These are phyloP conservation scores for Sphaerophoria rueppellii DNA, from an alignment of 2,888 invertebrate genomes.

Conservation along the genomic window DNA sequence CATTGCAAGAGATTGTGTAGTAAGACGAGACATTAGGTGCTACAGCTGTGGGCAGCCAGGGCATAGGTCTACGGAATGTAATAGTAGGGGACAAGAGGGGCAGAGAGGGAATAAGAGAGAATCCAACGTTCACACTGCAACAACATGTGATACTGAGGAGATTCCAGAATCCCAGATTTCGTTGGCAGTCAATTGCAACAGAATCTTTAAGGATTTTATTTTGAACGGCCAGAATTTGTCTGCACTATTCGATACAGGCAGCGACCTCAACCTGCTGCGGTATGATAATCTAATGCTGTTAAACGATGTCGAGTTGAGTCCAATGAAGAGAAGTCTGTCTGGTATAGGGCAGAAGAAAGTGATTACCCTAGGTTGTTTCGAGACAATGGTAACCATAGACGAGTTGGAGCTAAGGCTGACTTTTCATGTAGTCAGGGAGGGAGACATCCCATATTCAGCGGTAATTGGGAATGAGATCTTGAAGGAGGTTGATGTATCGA, in stretches of 20 bases:
- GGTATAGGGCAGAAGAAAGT: slow-evolving; percentile 23
- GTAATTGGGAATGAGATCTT: slow-evolving; percentile 57
- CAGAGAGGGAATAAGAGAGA: background rate
- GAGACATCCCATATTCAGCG: slow-evolving; percentile 44
- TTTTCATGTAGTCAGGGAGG: slow-evolving; percentile 48
- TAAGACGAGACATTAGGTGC: background rate
- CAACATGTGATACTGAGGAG: slow-evolving; percentile 1
- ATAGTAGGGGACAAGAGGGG: background rate
- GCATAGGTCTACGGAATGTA: background rate
- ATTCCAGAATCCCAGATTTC: background rate
- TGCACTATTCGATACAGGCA: slow-evolving; percentile 50
- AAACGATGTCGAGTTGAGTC: background rate
- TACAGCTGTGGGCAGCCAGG: slow-evolving; percentile 1
- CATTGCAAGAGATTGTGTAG: slow-evolving; percentile 7
- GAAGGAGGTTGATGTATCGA: slow-evolving; percentile 18
- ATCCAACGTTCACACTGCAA: slow-evolving; percentile 2
- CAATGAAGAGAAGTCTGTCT: slow-evolving; percentile 12
- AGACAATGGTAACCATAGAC: slow-evolving; percentile 13
- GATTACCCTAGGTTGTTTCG: slow-evolving; percentile 31
- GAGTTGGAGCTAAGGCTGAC: slow-evolving; percentile 20
- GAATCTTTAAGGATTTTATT: slow-evolving; percentile 19
- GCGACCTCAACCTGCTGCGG: slow-evolving; percentile 37
- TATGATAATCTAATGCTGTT: slow-evolving; percentile 35
- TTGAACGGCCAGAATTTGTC: slow-evolving; percentile 16
- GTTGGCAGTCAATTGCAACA: background rate